Evolutionary conservation across 2,113 vertebrate species (phyloP).

Genomic region (Potamarius usumacintae): DNA sequence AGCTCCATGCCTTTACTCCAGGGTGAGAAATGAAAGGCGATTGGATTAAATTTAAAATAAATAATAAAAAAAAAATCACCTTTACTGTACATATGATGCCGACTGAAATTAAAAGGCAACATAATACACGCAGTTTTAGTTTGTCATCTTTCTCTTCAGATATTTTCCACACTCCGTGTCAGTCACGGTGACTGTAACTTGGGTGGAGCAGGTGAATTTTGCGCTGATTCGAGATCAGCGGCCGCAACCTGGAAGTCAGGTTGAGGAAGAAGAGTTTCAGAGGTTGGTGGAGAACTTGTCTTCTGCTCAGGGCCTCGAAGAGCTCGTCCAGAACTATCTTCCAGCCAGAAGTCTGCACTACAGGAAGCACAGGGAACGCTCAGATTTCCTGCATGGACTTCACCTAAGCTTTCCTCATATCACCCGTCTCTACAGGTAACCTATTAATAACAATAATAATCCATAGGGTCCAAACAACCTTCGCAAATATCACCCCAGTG

Average conservation of each 20-base stretch:
- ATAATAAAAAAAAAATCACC: no score
- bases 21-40: conserved; percentile 75
- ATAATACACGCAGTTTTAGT: not conserved
- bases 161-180: not conserved
- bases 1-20: conserved; percentile 82
- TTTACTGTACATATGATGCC: not conserved
- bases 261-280: conserved; percentile 78
- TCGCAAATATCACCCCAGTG: not conserved
- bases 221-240: conserved; percentile 72
- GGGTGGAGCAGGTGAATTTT: conserved; percentile 83
- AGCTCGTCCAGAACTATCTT: conserved; percentile 74
- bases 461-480: not conserved
- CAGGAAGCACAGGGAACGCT: conserved; percentile 81
- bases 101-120: not conserved
- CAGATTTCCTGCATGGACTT: conserved; percentile 80
- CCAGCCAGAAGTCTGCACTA: conserved; percentile 68
- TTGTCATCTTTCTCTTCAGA: not conserved
- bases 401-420: conserved; percentile 88
- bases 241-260: conserved; percentile 62
- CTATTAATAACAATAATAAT: not conserved
- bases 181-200: conserved; percentile 26
- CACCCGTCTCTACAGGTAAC: conserved; percentile 79
- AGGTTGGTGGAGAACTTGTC: conserved; percentile 87
- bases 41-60: not conserved
- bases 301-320: conserved; percentile 79